Evolutionary conservation across 1,140 invertebrate species (phyloP), one percentile per base, ranked within the genome.

Genomic region (Sesamia nonagrioides): DNA sequence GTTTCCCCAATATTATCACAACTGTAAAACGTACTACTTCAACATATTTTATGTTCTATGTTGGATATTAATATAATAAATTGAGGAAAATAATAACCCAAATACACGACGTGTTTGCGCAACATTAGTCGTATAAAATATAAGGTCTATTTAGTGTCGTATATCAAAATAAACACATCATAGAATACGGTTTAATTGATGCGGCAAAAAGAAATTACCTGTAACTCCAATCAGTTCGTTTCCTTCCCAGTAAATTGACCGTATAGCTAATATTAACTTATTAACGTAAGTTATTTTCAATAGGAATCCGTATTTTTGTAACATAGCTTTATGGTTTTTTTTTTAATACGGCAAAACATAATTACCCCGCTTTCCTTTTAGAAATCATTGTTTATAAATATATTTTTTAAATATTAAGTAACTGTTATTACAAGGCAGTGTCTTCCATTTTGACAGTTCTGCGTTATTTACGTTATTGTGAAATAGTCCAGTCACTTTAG

Each of bases 161-260:
- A 6, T 60, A n/a, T 35, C 33, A 60, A n/a, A 35, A 37, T 60
- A 60, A 37, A 15, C 58, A 60, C 33, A n/a, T 60, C 58, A 60
- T 60, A 50, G 45, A 50, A 50, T n/a, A n/a, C 45, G 13, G 45
- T 27, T 18, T 35, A 35, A 6, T 37, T 15, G 35, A 60, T 35
- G 2, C 13, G 35, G 13, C 27, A 35, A 15, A 60, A 37, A 18
- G 6, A 60, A 33, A 37, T 37, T 35, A 37, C 13, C 11, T n/a
- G 27, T 4, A 11, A 4, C 21, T 18, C 50, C 50, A 54, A 54
- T 56, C 52, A 56, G n/a, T 5, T 7, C 9, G 21, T 56, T 56
- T 56, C 9, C 2, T 56, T 56, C 8, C 17, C 8, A 9, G 52
- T 21, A 8, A 21, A 21, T 27, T 21, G n/a, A 52, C 11, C 18